Evolutionary conservation across 1,140 invertebrate species (phyloP).

Genomic region (Microplitis demolitor): DNA sequence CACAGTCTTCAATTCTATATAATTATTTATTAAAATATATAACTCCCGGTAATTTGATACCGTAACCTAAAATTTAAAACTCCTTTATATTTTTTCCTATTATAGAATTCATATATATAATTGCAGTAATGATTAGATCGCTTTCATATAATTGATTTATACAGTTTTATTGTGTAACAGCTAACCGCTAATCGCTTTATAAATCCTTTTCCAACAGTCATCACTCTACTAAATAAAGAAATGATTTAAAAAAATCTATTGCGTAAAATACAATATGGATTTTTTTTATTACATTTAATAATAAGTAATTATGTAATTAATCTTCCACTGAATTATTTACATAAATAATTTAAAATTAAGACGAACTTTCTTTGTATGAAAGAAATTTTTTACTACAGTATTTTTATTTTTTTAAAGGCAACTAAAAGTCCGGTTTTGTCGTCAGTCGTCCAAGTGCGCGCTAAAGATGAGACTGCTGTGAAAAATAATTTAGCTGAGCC

Average conservation of each 20-base stretch:
- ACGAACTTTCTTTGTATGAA: neutral
- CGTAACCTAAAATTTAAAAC: neutral
- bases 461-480: conserved; percentile 52
- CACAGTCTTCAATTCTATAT: too few relatives aligned
- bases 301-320: too few relatives aligned
- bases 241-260: neutral
- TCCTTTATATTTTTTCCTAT: neutral
- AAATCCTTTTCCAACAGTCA: conserved; percentile 5
- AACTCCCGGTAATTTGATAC: neutral
- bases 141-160: neutral
- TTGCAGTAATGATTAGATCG: neutral
- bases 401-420: conserved; percentile 20
- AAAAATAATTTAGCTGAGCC: conserved; percentile 77
- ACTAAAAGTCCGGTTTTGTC: conserved; percentile 42
- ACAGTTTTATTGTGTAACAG: neutral
- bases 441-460: conserved; percentile 40
- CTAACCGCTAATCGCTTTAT: conserved; percentile 8
- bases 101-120: neutral
- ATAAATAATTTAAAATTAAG: neutral
- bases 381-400: neutral
- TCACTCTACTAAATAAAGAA: neutral
- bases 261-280: conserved; percentile 6
- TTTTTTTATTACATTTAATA: too few relatives aligned
- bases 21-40: too few relatives aligned
- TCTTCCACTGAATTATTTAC: neutral